Base-by-base conservation (phyloP, 2,113 vertebrate genomes). In the Heterotis niloticus region DNA sequence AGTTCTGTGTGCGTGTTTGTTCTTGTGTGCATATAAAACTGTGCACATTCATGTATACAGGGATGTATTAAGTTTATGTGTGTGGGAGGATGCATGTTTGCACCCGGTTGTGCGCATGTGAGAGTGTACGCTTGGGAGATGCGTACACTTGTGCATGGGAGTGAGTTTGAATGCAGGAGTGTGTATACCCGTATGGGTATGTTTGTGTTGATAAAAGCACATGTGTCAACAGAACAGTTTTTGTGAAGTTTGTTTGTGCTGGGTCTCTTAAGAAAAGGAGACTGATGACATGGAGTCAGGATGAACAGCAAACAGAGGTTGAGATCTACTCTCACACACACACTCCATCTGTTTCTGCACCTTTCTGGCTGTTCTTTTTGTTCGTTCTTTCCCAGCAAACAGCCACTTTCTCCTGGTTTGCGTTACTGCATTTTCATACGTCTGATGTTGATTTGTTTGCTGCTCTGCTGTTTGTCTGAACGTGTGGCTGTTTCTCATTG, bases 51-150 rank as follows among this genome's bases (percentile, higher is more conserved):
- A n/a, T n/a, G n/a, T n/a, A n/a, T n/a, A n/a, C n/a, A n/a, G n/a
- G n/a, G n/a, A n/a, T 69, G n/a, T n/a, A n/a, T n/a, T n/a, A 66
- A 79, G 75, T 75, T 77, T 80, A 81, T 80, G 78, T 81, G 72
- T 68, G 74, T 54, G 78, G 26, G 62, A 57, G 29, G 54, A 51
- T 24, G 23, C 44, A 1, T 66, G 62, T 16, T 56, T 26, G 34
- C 16, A 20, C 29, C 59, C 29, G 20, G n/a, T n/a, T n/a, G n/a
- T n/a, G n/a, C n/a, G n/a, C n/a, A n/a, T n/a, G n/a, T n/a, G n/a
- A n/a, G n/a, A n/a, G n/a, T n/a, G n/a, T n/a, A n/a, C n/a, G n/a
- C n/a, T n/a, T n/a, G n/a, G n/a, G n/a, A n/a, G n/a, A n/a, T n/a
- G n/a, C n/a, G n/a, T n/a, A n/a, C n/a, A n/a, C 34, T 44, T 44